These are phyloP conservation scores for Yponomeuta evonymella DNA, from an alignment of 2,888 invertebrate genomes.

Conservation along the genomic window DNA sequence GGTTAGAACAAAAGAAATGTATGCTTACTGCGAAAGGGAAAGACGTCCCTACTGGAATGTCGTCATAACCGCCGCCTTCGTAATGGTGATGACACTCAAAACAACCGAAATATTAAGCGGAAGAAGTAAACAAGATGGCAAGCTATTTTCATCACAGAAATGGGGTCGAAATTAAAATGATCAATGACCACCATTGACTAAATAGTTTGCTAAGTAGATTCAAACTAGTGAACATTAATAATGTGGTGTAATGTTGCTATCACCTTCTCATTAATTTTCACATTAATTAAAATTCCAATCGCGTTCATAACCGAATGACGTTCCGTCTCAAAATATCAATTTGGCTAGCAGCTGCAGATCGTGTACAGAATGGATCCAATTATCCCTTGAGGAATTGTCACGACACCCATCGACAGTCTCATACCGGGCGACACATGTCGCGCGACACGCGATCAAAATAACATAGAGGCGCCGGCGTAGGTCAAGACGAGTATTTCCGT, in stretches of 20 bases:
- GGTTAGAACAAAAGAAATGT: constrained; percentile 16
- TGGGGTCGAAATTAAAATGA: neutral
- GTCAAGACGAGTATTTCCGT: constrained; percentile 70
- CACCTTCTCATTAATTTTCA: neutral
- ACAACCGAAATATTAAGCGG: neutral
- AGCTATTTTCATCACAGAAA: neutral
- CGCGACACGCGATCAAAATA: constrained; percentile 36
- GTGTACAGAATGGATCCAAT: neutral
- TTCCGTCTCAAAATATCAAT: neutral
- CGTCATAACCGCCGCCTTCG: too few relatives aligned
- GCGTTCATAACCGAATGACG: neutral
- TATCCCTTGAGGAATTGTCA: neutral
- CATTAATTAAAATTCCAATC: neutral
- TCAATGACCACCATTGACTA: neutral
- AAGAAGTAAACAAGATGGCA: neutral
- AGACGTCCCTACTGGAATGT: neutral
- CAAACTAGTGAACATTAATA: neutral
- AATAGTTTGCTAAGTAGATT: neutral
- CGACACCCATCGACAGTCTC: neutral
- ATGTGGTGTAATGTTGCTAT: neutral
- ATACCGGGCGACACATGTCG: constrained; percentile 12
- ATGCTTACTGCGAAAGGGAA: neutral
- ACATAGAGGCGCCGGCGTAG: constrained; percentile 56
- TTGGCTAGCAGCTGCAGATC: neutral
- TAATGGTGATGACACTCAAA: neutral